Percentiles rank a stretch among this genome's conserved stretches.
phyloP scores from a whole-genome alignment of 2,113 vertebrate genomes.

The Xyrauchen texanus region DNA sequence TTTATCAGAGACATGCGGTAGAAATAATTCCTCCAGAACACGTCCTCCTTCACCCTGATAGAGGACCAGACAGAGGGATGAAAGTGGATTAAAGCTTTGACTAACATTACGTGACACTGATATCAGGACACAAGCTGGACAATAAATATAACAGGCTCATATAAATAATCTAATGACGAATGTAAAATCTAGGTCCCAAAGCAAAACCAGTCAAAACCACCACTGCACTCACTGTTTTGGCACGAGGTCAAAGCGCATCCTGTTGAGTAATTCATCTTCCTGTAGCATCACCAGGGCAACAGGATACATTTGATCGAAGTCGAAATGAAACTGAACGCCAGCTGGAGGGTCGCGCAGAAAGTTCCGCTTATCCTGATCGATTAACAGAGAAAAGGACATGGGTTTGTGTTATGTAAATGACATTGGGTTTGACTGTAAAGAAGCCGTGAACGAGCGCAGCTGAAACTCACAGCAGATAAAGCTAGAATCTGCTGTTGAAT shows the following conservation, averaged over 20 bases:
- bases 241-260: constrained; percentile 93
- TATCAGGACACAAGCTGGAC: too few species aligned
- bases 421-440: background rate
- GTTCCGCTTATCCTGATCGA: constrained; percentile 85
- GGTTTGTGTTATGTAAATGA: too few species aligned
- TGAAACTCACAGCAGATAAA: constrained; percentile 88
- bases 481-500: constrained; percentile 97
- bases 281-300: constrained; percentile 91
- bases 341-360: constrained; percentile 92
- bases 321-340: constrained; percentile 90
- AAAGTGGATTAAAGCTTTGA: too few species aligned
- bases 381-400: background rate
- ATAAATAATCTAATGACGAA: too few species aligned
- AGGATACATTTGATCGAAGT: constrained; percentile 90
- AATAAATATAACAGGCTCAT: too few species aligned
- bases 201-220: too few species aligned
- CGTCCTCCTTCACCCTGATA: constrained; percentile 90
- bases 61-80: too few species aligned
- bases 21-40: constrained; percentile 99
- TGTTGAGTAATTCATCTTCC: constrained; percentile 89
- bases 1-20: constrained; percentile 96
- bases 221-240: constrained; percentile 82
- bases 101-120: too few species aligned
- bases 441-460: too few species aligned
- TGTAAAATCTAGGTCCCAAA: too few species aligned